Evolutionary conservation across 2,113 vertebrate species (phyloP), one percentile per base, ranked within the genome.

Genomic region (Oncorhynchus mykiss): DNA sequence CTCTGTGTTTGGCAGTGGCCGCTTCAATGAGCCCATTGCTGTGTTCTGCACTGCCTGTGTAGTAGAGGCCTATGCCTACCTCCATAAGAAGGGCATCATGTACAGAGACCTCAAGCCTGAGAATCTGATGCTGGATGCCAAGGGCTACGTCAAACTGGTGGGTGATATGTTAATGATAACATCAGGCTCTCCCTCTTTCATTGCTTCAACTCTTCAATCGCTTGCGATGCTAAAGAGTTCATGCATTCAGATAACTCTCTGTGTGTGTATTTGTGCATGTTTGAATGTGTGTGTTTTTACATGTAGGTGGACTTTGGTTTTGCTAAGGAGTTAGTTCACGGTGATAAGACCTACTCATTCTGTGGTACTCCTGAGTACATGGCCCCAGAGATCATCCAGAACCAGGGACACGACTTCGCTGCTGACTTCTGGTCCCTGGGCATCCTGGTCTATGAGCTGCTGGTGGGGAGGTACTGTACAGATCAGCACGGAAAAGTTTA

Each of bases 71-170:
- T 94, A 91, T 1, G 89, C 93, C 20, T 95, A 96, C 84, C 92
- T 95, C 18, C 95, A 95, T 3, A 88, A 91, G 78, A 92, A 91
- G 71, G 92, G 86, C 77, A 93, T 96, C 74, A 82, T 96, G 85
- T 96, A 95, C 82, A 84, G 93, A 39, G 94, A 96, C 89, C 91
- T 96, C 34, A 95, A 95, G 78, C 95, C 95, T 0, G 95, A 96
- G 91, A 96, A 95, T 87, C 90, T 95, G 71, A 95, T 95, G 93
- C 77, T 95, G 89, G 94, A 95, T 74, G 29, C 57, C 1, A 86
- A 72, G 12, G 94, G 94, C 83, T 96, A 95, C 1, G 7, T 95
- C 78, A 95, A 95, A 85, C 89, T 96, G 89, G 95, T 96, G 79
- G 70, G 73, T 75, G 0, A 49, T 31, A 1, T 71, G 7, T 67